These are phyloP conservation scores for Siniperca knerii DNA, from an alignment of 2,113 vertebrate genomes.

Conservation along the genomic window DNA sequence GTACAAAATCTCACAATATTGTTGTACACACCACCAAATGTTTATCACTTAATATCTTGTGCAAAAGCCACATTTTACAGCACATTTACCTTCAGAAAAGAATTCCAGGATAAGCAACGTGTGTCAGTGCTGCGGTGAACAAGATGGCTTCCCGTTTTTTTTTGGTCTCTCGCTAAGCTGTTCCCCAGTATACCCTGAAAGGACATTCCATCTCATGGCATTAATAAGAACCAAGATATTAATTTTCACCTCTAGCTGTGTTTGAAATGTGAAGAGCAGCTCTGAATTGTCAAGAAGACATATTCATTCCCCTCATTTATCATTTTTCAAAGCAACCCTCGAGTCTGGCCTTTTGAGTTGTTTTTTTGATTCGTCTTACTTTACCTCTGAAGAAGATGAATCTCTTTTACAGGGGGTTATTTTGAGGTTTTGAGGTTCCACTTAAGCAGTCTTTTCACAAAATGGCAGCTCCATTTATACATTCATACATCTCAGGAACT, in stretches of 20 bases:
- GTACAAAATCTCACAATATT: too few relatives aligned
- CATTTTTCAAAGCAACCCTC: slow-evolving; percentile 22
- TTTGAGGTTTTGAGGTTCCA: slow-evolving; percentile 29
- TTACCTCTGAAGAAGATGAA: slow-evolving; percentile 12
- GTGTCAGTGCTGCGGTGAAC: not conserved
- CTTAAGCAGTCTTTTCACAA: slow-evolving; percentile 37
- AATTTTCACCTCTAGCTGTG: slow-evolving; percentile 37
- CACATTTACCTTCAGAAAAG: not conserved
- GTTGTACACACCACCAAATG: not conserved
- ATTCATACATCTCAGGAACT: slow-evolving; percentile 26
- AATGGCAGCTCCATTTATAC: slow-evolving; percentile 18
- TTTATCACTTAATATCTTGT: not conserved
- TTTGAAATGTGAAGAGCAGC: slow-evolving; percentile 42
- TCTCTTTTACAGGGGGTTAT: not conserved
- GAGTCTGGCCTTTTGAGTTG: not conserved
- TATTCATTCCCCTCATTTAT: slow-evolving; percentile 23
- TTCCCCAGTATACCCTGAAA: too few relatives aligned
- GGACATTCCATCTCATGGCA: too few relatives aligned
- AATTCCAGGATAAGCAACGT: not conserved
- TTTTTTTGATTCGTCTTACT: slow-evolving; percentile 16
- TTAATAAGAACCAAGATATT: slow-evolving; percentile 27
- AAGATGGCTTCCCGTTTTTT: not conserved
- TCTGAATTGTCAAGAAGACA: slow-evolving; percentile 28
- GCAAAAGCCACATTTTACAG: not conserved
- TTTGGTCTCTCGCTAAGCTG: too few relatives aligned